Percentiles rank a stretch among this genome's conserved stretches.
phyloP scores from a whole-genome alignment of 1,140 invertebrate species.

The Penaeus japonicus region DNA sequence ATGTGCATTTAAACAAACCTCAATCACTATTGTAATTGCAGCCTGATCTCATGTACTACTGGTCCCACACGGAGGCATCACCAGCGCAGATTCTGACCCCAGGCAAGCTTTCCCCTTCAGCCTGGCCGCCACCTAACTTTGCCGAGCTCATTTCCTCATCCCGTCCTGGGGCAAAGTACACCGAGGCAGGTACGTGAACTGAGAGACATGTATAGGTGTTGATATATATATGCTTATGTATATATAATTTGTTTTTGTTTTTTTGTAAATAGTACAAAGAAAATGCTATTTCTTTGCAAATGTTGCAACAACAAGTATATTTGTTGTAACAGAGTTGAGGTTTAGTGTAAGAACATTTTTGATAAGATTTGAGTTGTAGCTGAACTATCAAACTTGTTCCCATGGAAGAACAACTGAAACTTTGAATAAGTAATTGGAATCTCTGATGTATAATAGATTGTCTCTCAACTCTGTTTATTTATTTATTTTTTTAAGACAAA shows the following conservation, averaged over 20 bases:
- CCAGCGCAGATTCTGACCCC: constrained; percentile 75
- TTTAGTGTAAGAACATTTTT: no score
- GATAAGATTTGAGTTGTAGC: no score
- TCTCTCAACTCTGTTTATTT: no score
- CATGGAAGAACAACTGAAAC: no score
- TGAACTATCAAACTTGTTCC: no score
- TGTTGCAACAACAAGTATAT: no score
- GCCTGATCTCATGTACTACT: constrained; percentile 88
- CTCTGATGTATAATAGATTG: no score
- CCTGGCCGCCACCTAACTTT: constrained; percentile 65
- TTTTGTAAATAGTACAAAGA: neutral
- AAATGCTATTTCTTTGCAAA: no score
- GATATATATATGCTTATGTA: neutral
- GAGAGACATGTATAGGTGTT: neutral
- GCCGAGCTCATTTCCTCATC: constrained; percentile 40
- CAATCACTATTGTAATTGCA: constrained; percentile 65
- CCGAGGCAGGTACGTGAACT: constrained; percentile 65
- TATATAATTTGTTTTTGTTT: neutral
- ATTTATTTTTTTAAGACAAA: no score
- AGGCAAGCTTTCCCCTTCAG: constrained; percentile 70
- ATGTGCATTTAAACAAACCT: neutral
- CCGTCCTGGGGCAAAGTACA: constrained; percentile 65
- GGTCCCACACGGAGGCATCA: constrained; percentile 80
- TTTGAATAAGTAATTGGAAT: no score
- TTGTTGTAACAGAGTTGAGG: no score